Evolutionary conservation across 2,113 vertebrate species (phyloP), one percentile per base, ranked within the genome.

Genomic region (Mirounga angustirostris): DNA sequence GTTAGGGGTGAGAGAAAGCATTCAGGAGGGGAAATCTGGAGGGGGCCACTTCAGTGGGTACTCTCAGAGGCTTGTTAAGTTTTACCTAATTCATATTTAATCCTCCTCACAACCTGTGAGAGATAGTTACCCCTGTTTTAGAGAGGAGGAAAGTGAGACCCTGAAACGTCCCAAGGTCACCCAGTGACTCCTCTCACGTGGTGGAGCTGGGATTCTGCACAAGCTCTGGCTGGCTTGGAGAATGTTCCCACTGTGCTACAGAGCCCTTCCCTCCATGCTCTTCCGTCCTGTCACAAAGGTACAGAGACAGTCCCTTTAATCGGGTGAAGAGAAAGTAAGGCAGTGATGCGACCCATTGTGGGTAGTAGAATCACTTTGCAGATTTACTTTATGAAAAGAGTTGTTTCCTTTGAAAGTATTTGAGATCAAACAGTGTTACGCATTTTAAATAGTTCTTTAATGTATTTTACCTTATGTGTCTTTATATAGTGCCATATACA

Each of bases 331-430:
- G 74, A 14, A 59, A 91, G 2, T 65, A 83, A n/a, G 79, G 7
- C 21, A 54, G 40, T 24, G 65, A 33, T 30, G 15, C 4, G 0
- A 7, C 24, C n/a, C 19, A 40, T 12, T 16, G 7, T 43, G 26
- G 33, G 50, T n/a, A 36, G 83, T 67, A 73, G 58, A 95, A 40
- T 82, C 54, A 52, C 33, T 83, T 19, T 88, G 28, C 46, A 97
- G 50, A 84, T 89, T 91, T 63, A 76, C 40, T 33, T 78, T 56
- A n/a, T 52, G 82, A 84, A 63, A 46, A 84, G 59, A 63, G 43
- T 91, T 74, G 36, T 54, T 91, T 43, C 30, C 43, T 86, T 96
- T 59, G 33, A 94, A 54, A 86, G 85, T 92, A 92, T 63, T 61
- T 81, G 36, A 89, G 52, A 11, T 92, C 40, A 81, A 63, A 7